These are phyloP conservation scores for Dendroctonus ponderosae DNA, from an alignment of 1,140 invertebrate species.

Conservation along the genomic window DNA sequence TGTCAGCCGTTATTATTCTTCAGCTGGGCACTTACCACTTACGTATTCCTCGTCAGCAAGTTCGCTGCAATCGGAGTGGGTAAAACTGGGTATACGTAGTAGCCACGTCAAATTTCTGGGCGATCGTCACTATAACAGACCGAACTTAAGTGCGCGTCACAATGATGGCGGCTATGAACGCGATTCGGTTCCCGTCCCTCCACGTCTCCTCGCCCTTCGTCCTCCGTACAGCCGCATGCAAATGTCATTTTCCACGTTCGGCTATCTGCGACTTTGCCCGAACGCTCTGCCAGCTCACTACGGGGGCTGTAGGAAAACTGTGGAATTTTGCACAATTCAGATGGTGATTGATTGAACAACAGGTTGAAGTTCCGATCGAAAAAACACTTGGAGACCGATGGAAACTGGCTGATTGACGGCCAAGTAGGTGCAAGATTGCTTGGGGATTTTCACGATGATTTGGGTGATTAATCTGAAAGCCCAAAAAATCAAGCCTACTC, in stretches of 20 bases:
- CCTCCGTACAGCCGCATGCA: neutral
- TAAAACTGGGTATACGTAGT: constrained; percentile 86
- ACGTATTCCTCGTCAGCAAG: constrained; percentile 92
- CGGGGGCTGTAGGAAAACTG: neutral
- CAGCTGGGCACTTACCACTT: constrained; percentile 82
- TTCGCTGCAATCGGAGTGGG: constrained; percentile 90
- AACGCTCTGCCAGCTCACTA: too few relatives aligned
- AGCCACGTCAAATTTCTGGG: constrained; percentile 90
- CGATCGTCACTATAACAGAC: constrained; percentile 79
- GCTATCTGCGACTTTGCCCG: too few relatives aligned
- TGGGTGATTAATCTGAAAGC: too few relatives aligned
- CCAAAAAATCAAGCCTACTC: too few relatives aligned
- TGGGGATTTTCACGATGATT: too few relatives aligned
- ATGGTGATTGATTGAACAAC: too few relatives aligned
- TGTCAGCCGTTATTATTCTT: constrained; percentile 66
- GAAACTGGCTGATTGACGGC: too few relatives aligned
- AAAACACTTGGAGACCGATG: too few relatives aligned
- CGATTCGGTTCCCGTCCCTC: constrained; percentile 10
- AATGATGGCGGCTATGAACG: constrained; percentile 55
- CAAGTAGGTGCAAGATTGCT: too few relatives aligned
- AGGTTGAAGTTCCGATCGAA: too few relatives aligned
- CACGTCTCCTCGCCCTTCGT: neutral
- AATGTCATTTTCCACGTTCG: neutral
- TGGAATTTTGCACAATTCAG: too few relatives aligned
- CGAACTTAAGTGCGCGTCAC: constrained; percentile 65